Evolutionary conservation across 1,140 invertebrate species (phyloP).

Genomic region (Diachasmimorpha longicaudata): DNA sequence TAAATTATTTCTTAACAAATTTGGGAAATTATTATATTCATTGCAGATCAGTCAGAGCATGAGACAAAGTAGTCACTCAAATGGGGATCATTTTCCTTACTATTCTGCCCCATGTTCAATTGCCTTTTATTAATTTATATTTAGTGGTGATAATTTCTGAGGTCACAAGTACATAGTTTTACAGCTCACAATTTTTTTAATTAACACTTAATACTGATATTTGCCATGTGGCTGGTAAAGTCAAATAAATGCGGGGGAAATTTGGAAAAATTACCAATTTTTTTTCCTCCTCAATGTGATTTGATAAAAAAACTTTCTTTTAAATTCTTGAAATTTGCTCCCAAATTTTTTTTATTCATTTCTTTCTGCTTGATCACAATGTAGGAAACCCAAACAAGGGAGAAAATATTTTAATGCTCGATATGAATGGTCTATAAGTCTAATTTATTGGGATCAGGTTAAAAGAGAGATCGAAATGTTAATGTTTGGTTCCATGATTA

Average conservation of each 20-base stretch:
- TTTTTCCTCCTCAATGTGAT: neutral
- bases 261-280: neutral
- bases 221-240: neutral
- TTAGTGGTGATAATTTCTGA: neutral
- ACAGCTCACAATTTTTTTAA: neutral
- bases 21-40: neutral
- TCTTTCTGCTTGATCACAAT: neutral
- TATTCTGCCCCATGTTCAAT: neutral
- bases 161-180: slow-evolving; percentile 9
- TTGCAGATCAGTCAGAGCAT: neutral
- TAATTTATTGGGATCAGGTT: neutral
- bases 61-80: neutral
- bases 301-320: neutral
- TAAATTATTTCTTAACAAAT: neutral
- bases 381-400: neutral
- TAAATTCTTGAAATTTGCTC: neutral
- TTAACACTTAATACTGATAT: slow-evolving; percentile 5
- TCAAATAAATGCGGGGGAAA: neutral
- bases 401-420: neutral
- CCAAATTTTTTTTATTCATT: neutral
- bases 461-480: neutral
- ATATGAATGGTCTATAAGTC: neutral
- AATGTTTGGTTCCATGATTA: too few relatives aligned
- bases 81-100: neutral
- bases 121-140: neutral